A percentile compares a stretch with the other conserved stretches of the same genome.
Evolutionary conservation across 2,888 invertebrate genomes (phyloP).

Genomic region (Pheosia tremula): DNA sequence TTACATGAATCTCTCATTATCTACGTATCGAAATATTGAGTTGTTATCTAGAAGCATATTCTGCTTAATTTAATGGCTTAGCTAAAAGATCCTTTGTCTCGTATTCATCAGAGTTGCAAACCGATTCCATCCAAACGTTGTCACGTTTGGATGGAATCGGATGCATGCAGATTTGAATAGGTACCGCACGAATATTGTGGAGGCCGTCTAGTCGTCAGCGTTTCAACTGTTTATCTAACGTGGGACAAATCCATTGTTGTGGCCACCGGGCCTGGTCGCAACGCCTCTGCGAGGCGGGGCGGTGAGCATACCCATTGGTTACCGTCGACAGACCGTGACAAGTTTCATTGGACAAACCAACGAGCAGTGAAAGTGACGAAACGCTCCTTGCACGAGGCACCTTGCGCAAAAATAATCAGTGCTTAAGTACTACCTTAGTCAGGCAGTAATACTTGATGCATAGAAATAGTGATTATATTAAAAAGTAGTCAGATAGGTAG

Average conservation of each 20-base stretch:
- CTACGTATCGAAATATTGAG: too few relatives aligned
- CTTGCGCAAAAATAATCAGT: slow-evolving; percentile 59
- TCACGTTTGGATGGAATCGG: neutral
- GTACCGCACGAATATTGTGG: slow-evolving; percentile 3
- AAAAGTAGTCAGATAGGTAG: neutral
- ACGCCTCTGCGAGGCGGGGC: slow-evolving; percentile 75
- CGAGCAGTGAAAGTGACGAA: slow-evolving; percentile 78
- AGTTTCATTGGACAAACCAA: slow-evolving; percentile 78
- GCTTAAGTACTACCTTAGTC: slow-evolving; percentile 18
- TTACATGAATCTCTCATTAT: too few relatives aligned
- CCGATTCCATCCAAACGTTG: too few relatives aligned
- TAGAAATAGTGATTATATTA: neutral
- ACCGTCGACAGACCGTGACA: slow-evolving; percentile 75
- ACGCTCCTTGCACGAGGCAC: slow-evolving; percentile 64
- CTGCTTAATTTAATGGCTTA: too few relatives aligned
- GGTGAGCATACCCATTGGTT: slow-evolving; percentile 74
- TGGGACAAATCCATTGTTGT: slow-evolving; percentile 52
- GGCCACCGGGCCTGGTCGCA: slow-evolving; percentile 58
- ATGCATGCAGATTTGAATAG: slow-evolving; percentile 23
- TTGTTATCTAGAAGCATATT: too few relatives aligned
- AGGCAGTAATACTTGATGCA: slow-evolving; percentile 15
- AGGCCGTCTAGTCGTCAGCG: slow-evolving; percentile 12
- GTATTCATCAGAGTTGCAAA: too few relatives aligned
- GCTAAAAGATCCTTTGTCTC: too few relatives aligned
- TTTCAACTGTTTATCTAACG: slow-evolving; percentile 37